Conservation (phyloP, 2,113 vertebrate genomes). For the Zingel zingel region DNA sequence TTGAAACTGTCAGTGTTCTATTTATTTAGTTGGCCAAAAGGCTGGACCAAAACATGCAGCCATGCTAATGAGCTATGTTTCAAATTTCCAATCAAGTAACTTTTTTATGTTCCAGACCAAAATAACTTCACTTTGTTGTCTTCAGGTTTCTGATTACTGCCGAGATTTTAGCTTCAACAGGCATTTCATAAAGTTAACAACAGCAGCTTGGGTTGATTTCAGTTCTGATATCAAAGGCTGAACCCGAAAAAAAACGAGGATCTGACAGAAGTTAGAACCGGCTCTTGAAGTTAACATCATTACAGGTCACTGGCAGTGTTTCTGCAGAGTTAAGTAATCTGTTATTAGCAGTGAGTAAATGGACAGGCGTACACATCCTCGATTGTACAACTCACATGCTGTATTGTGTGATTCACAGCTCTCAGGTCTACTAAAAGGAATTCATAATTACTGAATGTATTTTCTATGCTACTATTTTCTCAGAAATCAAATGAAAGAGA, state of each 20-base stretch:
- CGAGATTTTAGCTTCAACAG: constrained; percentile 8
- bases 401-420: constrained; percentile 31
- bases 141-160: constrained; percentile 7
- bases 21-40: constrained; percentile 13
- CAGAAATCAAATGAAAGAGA: constrained; percentile 47
- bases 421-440: constrained; percentile 30
- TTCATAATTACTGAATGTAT: constrained; percentile 30
- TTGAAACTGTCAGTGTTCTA: neutral
- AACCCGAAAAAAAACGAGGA: constrained; percentile 20
- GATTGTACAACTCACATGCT: constrained; percentile 13
- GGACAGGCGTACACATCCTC: constrained; percentile 16
- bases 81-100: neutral
- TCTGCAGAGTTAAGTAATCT: constrained; percentile 17
- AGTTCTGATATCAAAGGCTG: constrained; percentile 30
- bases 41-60: neutral
- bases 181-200: constrained; percentile 27
- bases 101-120: neutral
- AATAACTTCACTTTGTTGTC: constrained; percentile 24
- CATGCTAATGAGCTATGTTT: constrained; percentile 15
- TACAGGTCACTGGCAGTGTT: constrained; percentile 47
- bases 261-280: neutral
- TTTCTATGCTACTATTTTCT: constrained; percentile 46
- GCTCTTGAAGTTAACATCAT: constrained; percentile 38
- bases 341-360: constrained; percentile 42
- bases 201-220: constrained; percentile 5